Base-by-base conservation (phyloP, 2,113 vertebrate genomes). In the Etheostoma cragini region DNA sequence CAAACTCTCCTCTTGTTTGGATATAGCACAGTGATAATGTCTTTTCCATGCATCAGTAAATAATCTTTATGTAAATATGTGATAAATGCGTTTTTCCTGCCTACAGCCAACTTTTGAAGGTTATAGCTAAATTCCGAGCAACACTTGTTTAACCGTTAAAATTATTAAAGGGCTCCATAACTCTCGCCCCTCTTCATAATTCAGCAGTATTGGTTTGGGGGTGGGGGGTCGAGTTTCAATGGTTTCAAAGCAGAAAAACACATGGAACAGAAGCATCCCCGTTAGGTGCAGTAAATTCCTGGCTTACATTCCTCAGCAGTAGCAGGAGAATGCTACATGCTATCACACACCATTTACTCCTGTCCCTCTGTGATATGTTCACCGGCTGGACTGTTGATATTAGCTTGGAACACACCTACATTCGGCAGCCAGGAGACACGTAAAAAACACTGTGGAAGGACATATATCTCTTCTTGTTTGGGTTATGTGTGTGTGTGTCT, bases 231-330 rank as follows among this genome's bases (percentile, higher is more conserved):
- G 46, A 72, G 81, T 83, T 85, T 86, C 74, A 68, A 26, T 24
- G 53, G 16, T 82, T 83, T 84, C 38, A 76, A 81, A 93, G 90
- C 84, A 87, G 81, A 91, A 93, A 91, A 93, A 86, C 91, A 93
- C 88, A 91, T 91, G 93, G 84, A 70, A 11, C 77, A 78, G 72
- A 80, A 89, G 86, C 86, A 42, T 92, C 87, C 80, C 92, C 84
- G 84, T 61, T 90, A 91, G 92, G 88, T 88, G 92, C 89, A 81
- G 84, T 94, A 93, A 93, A 93, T 89, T 91, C 93, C 87, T 91
- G 54, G 33, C 86, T 79, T 84, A 78, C 92, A 93, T 94, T 95
- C 91, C 92, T 85, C 76, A 22, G 71, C 85, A 72, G 85, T 69
- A 35, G 87, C 78, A 13, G 49, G 85, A 89, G 87, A 90, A 88